Evolutionary conservation across 2,888 invertebrate species (phyloP).

Genomic region (Aphidoletes aphidimyza): DNA sequence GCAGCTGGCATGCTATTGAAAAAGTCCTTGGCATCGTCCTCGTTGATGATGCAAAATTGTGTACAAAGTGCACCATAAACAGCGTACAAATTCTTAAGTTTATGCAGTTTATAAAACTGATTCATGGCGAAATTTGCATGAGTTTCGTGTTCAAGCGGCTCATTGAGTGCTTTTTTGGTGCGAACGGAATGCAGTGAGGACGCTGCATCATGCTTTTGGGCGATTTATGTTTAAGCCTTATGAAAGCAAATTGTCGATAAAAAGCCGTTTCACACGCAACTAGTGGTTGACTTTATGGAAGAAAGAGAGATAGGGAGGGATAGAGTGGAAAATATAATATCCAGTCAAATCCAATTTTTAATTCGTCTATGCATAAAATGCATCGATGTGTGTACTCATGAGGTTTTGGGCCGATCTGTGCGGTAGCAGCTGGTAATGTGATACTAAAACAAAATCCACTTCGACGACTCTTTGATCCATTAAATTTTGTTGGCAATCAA

Average conservation of each 20-base stretch:
- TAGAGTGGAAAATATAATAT: too few species aligned
- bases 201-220: background rate
- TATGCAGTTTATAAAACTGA: background rate
- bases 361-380: too few species aligned
- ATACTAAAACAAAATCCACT: background rate
- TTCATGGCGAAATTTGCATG: background rate
- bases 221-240: background rate
- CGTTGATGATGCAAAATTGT: background rate
- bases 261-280: slow-evolving; percentile 27
- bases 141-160: too few species aligned
- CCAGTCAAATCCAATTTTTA: background rate
- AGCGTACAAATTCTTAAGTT: background rate
- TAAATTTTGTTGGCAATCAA: background rate
- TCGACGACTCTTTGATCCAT: background rate
- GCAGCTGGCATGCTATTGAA: background rate
- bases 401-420: too few species aligned
- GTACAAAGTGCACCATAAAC: background rate
- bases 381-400: too few species aligned
- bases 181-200: background rate
- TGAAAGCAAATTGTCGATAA: slow-evolving; percentile 13
- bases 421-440: too few species aligned
- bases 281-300: background rate
- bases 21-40: too few species aligned
- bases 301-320: too few species aligned
- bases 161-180: background rate